Evolutionary conservation across 2,888 invertebrate genomes (phyloP).

Genomic region (Raillietiella orientalis): DNA sequence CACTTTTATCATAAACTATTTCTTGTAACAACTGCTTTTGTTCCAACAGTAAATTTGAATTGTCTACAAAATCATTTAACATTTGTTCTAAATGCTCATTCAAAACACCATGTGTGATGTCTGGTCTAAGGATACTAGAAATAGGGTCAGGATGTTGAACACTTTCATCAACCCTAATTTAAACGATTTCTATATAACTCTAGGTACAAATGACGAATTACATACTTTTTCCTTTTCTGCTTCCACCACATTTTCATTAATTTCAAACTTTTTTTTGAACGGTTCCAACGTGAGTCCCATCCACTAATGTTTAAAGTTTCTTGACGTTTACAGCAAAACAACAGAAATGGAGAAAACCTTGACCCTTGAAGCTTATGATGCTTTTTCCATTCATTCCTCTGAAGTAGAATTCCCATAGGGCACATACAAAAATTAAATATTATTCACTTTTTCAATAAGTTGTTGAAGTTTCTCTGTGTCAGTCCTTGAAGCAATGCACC

Average conservation of each 20-base stretch:
- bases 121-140: constrained; percentile 28
- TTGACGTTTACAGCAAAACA: too few species aligned
- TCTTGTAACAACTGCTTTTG: constrained; percentile 27
- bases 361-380: too few species aligned
- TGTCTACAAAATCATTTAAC: neutral
- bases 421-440: neutral
- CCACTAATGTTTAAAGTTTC: constrained; percentile 22
- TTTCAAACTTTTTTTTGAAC: constrained; percentile 11
- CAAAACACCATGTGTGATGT: too few species aligned
- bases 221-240: constrained; percentile 23
- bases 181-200: too few species aligned
- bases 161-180: constrained; percentile 4
- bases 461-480: constrained; percentile 20
- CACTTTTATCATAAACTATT: constrained; percentile 36
- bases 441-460: constrained; percentile 19
- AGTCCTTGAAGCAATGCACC: too few species aligned
- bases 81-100: constrained; percentile 1
- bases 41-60: neutral
- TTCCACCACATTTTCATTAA: constrained; percentile 18
- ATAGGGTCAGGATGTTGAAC: constrained; percentile 36
- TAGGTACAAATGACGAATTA: too few species aligned
- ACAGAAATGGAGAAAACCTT: too few species aligned
- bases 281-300: constrained; percentile 16
- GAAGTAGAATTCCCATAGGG: too few species aligned
- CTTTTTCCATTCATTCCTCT: constrained; percentile 7